Evolutionary conservation across 2,113 vertebrate species (phyloP).

Genomic region (Chloropsis hardwickii): DNA sequence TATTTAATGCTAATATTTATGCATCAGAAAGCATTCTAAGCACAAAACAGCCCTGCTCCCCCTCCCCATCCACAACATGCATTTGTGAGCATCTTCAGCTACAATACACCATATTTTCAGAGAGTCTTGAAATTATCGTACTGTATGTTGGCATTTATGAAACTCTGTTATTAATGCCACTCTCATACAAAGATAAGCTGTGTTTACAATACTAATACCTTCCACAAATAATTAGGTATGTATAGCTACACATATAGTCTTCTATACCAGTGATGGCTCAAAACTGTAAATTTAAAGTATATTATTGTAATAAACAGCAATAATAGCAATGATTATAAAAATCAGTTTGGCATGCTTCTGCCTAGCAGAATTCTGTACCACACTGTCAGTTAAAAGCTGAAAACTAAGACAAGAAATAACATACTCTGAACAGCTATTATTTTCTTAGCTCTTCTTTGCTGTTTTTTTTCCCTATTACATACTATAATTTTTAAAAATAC

Average conservation of each 20-base stretch:
- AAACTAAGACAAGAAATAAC: background rate
- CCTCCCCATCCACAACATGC: background rate
- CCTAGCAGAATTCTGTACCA: background rate
- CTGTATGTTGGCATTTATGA: constrained; percentile 23
- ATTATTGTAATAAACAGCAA: constrained; percentile 10
- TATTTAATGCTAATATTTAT: constrained; percentile 83
- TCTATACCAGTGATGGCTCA: background rate
- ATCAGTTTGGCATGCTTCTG: background rate
- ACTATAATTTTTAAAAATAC: background rate
- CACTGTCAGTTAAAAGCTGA: background rate
- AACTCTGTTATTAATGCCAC: constrained; percentile 66
- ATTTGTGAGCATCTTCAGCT: constrained; percentile 57
- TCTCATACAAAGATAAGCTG: constrained; percentile 24
- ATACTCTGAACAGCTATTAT: background rate
- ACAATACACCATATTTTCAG: constrained; percentile 60
- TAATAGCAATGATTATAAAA: constrained; percentile 18
- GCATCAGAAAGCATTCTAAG: constrained; percentile 71
- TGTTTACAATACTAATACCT: constrained; percentile 42
- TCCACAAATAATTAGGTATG: constrained; percentile 43
- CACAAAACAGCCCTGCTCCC: constrained; percentile 31
- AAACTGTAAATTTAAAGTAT: constrained; percentile 14
- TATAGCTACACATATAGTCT: constrained; percentile 4
- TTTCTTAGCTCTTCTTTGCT: background rate
- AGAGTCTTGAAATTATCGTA: constrained; percentile 10
- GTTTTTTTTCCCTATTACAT: no score